Conservation (phyloP, 2,113 vertebrate genomes). For the Erythrolamprus reginae region DNA sequence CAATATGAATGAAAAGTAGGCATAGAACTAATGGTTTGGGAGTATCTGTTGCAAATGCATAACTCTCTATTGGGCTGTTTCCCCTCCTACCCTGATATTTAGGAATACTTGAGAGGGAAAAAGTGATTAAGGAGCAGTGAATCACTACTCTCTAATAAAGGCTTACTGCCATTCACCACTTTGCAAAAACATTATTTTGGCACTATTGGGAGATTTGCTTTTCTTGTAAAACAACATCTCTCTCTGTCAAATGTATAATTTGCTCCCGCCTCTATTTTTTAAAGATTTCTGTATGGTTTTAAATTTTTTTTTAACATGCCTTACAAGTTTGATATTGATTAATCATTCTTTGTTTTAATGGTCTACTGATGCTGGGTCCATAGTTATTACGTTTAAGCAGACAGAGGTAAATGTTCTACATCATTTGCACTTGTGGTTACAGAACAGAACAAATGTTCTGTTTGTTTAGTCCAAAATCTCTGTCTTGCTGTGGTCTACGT, state of each 20-base stretch:
- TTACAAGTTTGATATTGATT: constrained; percentile 34
- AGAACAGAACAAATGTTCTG: constrained; percentile 29
- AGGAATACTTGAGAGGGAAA: background rate
- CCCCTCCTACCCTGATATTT: background rate
- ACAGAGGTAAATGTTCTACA: background rate
- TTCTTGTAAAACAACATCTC: constrained; percentile 17
- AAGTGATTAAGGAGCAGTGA: background rate
- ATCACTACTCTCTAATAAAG: constrained; percentile 15
- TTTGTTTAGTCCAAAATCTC: background rate
- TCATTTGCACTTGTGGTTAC: constrained; percentile 9
- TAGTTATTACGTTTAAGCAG: constrained; percentile 29
- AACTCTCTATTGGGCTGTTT: background rate
- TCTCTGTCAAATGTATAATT: constrained; percentile 10
- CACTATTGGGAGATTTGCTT: background rate
- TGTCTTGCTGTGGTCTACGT: constrained; percentile 24
- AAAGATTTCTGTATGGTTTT: background rate
- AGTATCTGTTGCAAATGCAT: background rate
- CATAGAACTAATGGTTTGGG: background rate
- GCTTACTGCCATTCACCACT: background rate
- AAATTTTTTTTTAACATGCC: background rate
- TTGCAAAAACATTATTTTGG: background rate
- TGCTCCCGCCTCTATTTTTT: background rate
- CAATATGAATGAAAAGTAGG: background rate
- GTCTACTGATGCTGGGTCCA: background rate
- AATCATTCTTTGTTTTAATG: background rate